A percentile compares a stretch with the other conserved stretches of the same genome.
Evolutionary conservation across 2,113 vertebrate genomes (phyloP).

Genomic region (Brachyhypopomus gauderio): DNA sequence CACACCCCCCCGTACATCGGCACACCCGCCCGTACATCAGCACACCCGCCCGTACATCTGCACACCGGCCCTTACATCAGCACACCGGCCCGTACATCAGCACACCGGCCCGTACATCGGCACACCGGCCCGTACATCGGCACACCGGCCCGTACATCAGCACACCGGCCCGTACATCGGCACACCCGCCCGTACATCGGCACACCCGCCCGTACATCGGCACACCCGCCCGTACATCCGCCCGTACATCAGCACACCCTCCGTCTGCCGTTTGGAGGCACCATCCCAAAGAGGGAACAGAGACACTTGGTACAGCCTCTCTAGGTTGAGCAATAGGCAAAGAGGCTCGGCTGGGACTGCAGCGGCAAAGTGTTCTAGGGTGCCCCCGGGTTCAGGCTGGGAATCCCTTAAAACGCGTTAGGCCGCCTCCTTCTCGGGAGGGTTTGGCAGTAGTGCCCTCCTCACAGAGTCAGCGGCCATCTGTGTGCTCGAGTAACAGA

Average conservation of each 20-base stretch:
- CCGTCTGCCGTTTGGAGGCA: no score
- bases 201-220: no score
- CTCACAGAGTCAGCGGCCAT: no score
- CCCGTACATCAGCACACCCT: background rate
- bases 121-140: constrained; percentile 6
- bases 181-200: constrained; percentile 6
- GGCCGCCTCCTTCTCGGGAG: no score
- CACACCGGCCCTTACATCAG: background rate
- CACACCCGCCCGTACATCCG: background rate
- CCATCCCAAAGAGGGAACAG: no score
- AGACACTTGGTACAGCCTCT: constrained; percentile 28
- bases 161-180: no score
- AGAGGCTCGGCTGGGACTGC: background rate
- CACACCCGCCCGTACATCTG: background rate
- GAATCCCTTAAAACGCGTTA: background rate
- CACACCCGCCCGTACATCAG: no score
- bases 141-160: no score
- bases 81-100: no score
- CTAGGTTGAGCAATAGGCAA: background rate
- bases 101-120: no score
- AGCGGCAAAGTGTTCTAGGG: no score
- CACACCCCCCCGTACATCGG: constrained; percentile 5
- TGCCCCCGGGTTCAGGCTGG: background rate
- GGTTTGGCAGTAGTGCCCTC: no score
- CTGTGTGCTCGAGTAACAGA: background rate